These are phyloP conservation scores for Melangyna quadrimaculata DNA, from an alignment of 2,888 invertebrate genomes.

Conservation along the genomic window DNA sequence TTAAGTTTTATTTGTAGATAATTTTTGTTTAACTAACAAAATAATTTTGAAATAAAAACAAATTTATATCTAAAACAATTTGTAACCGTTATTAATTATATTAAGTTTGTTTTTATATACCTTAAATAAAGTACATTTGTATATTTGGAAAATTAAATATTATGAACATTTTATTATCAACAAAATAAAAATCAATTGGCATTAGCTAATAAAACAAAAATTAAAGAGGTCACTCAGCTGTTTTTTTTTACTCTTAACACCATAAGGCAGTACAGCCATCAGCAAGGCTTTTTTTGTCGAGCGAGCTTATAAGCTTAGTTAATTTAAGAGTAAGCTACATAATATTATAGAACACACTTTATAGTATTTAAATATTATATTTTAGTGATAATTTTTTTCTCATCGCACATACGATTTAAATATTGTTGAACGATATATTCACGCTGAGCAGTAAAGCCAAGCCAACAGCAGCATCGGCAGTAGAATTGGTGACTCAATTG, in stretches of 20 bases:
- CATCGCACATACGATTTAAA: slow-evolving; percentile 28
- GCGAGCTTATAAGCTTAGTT: background rate
- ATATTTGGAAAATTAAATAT: slow-evolving; percentile 35
- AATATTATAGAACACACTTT: slow-evolving; percentile 2
- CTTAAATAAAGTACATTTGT: slow-evolving; percentile 13
- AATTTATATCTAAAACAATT: background rate
- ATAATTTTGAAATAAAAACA: background rate
- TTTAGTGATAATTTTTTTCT: slow-evolving; percentile 29
- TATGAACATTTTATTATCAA: slow-evolving; percentile 39
- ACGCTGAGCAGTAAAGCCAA: slow-evolving; percentile 59
- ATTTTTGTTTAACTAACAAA: background rate
- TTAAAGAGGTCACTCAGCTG: background rate
- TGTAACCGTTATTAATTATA: background rate
- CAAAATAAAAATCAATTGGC: slow-evolving; percentile 37
- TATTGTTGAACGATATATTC: slow-evolving; percentile 39
- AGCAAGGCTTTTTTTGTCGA: background rate
- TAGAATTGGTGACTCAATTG: slow-evolving; percentile 46
- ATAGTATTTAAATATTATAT: slow-evolving; percentile 14
- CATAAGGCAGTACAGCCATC: background rate
- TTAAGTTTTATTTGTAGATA: background rate
- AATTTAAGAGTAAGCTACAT: slow-evolving; percentile 5
- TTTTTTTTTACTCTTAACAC: background rate
- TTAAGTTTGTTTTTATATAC: slow-evolving; percentile 35
- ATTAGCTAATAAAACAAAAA: slow-evolving; percentile 28
- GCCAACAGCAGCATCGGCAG: slow-evolving; percentile 37